A percentile compares a stretch with the other conserved stretches of the same genome.
These are phyloP conservation scores for Baryphthengus martii DNA, from an alignment of 2,113 vertebrate species.

Conservation along the genomic window DNA sequence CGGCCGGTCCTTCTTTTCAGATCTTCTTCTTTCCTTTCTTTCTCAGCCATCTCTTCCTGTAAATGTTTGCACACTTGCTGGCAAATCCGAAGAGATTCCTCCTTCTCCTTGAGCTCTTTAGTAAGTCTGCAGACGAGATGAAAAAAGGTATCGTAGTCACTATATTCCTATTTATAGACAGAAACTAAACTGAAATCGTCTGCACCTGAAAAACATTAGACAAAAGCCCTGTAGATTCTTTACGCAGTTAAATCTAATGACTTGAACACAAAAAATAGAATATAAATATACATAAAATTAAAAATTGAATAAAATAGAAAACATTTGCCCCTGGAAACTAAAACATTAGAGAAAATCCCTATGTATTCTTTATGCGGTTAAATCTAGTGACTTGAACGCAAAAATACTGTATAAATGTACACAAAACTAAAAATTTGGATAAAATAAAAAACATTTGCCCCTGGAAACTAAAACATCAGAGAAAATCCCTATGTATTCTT, in stretches of 20 bases:
- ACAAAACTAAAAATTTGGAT: too few relatives aligned
- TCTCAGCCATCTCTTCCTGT: conserved; percentile 79
- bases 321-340: too few relatives aligned
- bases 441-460: too few relatives aligned
- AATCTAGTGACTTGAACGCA: too few relatives aligned
- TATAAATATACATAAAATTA: accelerated
- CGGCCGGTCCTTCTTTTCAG: conserved; percentile 65
- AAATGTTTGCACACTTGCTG: conserved; percentile 72
- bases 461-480: too few relatives aligned
- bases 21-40: conserved; percentile 78
- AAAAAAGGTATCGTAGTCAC: background rate
- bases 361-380: too few relatives aligned
- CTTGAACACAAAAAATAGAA: background rate
- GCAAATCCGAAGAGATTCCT: conserved; percentile 72
- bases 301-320: too few relatives aligned
- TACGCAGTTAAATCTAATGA: background rate
- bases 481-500: too few relatives aligned
- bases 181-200: background rate
- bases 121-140: conserved; percentile 73
- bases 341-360: too few relatives aligned
- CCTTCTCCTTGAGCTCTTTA: conserved; percentile 82
- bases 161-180: background rate
- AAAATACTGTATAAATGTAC: too few relatives aligned
- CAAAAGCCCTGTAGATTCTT: background rate
- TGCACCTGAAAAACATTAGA: background rate